phyloP scores from a whole-genome alignment of 2,797 vertebrate genomes.

The Diglossa cyanea region DNA sequence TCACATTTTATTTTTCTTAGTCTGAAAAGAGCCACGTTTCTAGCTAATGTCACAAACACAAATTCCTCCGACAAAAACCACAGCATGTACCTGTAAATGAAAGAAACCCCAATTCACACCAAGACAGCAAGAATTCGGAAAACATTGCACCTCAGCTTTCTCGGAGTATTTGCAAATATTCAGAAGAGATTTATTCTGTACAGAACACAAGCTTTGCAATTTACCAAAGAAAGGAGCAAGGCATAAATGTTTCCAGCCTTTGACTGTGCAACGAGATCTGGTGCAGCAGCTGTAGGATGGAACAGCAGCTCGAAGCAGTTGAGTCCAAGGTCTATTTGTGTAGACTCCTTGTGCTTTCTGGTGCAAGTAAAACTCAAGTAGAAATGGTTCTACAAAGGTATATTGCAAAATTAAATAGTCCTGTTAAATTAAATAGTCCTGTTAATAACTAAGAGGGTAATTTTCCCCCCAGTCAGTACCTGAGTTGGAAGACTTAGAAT shows the following conservation, averaged over 20 bases:
- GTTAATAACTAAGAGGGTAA: not conserved
- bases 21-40: not conserved
- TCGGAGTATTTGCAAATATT: not conserved
- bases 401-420: not conserved
- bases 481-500: not conserved
- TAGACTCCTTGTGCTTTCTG: not conserved
- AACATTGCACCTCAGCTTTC: not conserved
- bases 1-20: not conserved
- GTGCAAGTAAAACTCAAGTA: not conserved
- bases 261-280: not conserved
- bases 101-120: not conserved
- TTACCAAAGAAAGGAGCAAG: not conserved
- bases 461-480: not conserved
- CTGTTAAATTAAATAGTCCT: not conserved
- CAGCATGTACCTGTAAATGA: not conserved
- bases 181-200: not conserved
- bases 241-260: not conserved
- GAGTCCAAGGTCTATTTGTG: not conserved
- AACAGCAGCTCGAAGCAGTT: not conserved
- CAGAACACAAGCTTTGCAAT: not conserved
- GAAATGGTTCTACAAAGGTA: not conserved
- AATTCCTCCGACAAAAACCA: not conserved
- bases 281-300: rapidly evolving
- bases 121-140: not conserved
- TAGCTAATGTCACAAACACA: not conserved